Evolutionary conservation across 2,888 invertebrate species (phyloP).

Genomic region (Myopa tessellatipennis): DNA sequence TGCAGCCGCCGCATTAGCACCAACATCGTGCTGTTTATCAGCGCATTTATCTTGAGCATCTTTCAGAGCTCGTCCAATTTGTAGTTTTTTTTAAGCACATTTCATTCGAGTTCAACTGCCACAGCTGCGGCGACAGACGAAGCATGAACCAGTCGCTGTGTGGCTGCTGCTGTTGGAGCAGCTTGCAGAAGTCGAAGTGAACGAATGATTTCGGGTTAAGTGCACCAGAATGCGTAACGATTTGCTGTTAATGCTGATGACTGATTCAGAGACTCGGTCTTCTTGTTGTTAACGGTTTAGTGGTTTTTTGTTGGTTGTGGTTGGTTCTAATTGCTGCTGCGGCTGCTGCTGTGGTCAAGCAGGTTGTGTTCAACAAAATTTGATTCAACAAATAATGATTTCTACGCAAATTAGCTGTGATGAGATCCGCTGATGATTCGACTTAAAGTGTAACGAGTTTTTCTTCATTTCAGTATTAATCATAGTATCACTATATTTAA

Average conservation of each 20-base stretch:
- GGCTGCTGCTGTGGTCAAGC: conserved; percentile 6
- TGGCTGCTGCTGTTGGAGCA: conserved; percentile 2
- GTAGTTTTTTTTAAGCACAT: conserved; percentile 28
- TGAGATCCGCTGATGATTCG: conserved; percentile 28
- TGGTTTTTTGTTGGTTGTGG: conserved; percentile 2
- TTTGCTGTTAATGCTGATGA: conserved; percentile 41
- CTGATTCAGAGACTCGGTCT: conserved; percentile 35
- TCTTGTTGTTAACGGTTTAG: conserved; percentile 22
- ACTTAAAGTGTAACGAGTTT: conserved; percentile 25
- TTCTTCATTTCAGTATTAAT: conserved; percentile 3
- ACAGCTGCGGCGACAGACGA: not conserved
- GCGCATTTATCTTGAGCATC: conserved; percentile 33
- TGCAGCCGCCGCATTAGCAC: conserved; percentile 13
- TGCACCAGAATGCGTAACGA: conserved; percentile 42
- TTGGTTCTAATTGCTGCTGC: not conserved
- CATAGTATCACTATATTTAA: not conserved
- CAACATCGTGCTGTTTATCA: conserved; percentile 11
- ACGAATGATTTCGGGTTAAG: conserved; percentile 41
- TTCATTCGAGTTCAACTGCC: conserved; percentile 17
- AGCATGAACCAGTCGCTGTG: not conserved
- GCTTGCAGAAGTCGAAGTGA: conserved; percentile 19
- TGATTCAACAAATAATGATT: conserved; percentile 15
- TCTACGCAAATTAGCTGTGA: conserved; percentile 24
- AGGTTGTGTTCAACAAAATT: not conserved
- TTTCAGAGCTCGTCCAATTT: conserved; percentile 20